Base-by-base conservation (phyloP, 2,113 vertebrate genomes). In the Perca flavescens region DNA sequence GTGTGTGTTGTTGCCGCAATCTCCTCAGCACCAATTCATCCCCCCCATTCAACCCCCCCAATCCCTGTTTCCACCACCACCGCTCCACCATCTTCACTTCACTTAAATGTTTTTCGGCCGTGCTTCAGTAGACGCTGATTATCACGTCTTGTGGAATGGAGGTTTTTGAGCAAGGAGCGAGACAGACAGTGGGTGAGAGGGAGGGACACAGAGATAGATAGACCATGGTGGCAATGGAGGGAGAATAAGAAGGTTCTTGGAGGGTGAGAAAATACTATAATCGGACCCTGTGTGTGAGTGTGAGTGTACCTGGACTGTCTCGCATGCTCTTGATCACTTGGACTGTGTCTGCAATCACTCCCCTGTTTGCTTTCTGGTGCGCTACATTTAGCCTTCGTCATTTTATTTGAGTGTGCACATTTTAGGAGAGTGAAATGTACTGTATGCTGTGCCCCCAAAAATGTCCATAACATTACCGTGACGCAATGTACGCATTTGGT, bases 81-180 rank as follows among this genome's bases (percentile, higher is more conserved):
- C 16, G 10, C 10, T 74, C n/a, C 63, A 43, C 61, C 86, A 71
- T 90, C 95, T 95, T 95, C 96, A 95, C 96, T 89, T 96, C 96
- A 96, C 96, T 97, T 97, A 97, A 98, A 97, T 97, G 97, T 98
- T 97, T 97, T 97, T 97, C 96, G 97, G 92, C 96, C 95, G 96
- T 96, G 97, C 97, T 96, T 97, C 96, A 96, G 95, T 97, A 97
- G 96, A 96, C 93, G 96, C 96, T 97, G 96, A 97, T 99, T 97
- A 99, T 97, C 95, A 96, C 94, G 95, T 96, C 95, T 95, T 95
- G 95, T 86, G 85, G 85, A 86, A 87, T 79, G 79, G 83, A 89
- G 91, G 65, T 74, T 89, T 86, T 75, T 84, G 66, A 77, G 86
- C 67, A 52, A 56, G 56, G 66, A 72, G 71, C 21, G 65, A 82